Percentiles rank a stretch among this genome's conserved stretches.
Evolutionary conservation across 1,140 invertebrate genomes (phyloP).

Genomic region (Caenorhabditis latens): DNA sequence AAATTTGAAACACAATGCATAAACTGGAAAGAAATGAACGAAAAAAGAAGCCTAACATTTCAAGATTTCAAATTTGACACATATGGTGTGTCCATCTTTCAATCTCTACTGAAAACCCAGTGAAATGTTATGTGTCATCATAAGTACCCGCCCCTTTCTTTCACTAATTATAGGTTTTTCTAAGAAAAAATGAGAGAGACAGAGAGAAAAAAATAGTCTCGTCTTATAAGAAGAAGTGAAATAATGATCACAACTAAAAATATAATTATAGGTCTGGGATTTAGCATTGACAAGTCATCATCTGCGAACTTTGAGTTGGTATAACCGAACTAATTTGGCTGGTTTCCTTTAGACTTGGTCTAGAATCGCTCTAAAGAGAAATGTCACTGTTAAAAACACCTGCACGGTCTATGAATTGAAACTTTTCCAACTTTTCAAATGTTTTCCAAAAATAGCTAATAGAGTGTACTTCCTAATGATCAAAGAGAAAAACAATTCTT

Average conservation of each 20-base stretch:
- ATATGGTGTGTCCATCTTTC: too few relatives aligned
- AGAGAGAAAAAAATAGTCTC: not conserved
- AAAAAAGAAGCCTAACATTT: not conserved
- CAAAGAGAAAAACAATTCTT: too few relatives aligned
- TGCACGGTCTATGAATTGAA: not conserved
- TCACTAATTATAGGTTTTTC: slow-evolving; percentile 20
- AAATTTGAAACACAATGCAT: too few relatives aligned
- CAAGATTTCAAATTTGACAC: not conserved
- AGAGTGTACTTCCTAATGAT: too few relatives aligned
- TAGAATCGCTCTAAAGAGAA: not conserved
- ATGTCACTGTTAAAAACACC: not conserved
- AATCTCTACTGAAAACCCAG: not conserved
- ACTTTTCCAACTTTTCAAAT: not conserved
- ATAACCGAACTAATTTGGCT: not conserved
- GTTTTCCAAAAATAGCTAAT: too few relatives aligned
- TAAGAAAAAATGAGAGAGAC: not conserved
- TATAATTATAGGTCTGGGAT: not conserved
- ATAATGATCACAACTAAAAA: not conserved
- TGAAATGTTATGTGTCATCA: not conserved
- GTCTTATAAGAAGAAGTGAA: not conserved
- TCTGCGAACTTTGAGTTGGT: slow-evolving; percentile 1
- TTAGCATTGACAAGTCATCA: not conserved
- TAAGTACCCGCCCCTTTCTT: not conserved
- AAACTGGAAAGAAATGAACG: too few relatives aligned
- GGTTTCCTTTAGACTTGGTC: not conserved